Evolutionary conservation across 2,888 invertebrate species (phyloP), one percentile per base, ranked within the genome.

Genomic region (Microplitis manilae): DNA sequence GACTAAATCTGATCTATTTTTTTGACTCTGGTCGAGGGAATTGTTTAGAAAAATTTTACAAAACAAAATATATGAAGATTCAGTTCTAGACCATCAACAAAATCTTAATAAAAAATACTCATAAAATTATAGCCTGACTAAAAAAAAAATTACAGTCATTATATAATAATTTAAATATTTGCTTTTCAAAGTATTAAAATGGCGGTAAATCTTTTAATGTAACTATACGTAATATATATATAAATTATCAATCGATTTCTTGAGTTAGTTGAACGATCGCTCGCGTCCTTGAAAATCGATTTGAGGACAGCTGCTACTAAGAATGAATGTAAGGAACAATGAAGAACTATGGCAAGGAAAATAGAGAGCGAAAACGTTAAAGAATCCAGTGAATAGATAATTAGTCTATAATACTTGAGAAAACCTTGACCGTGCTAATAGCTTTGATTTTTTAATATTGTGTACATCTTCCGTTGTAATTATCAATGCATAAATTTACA

Each of bases 361-460:
- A 68, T n/a, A 68, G 13, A 68, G 2, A 70, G 60, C 13, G 50
- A 70, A 59, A 40, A 59, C 60, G 20, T 59, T 70, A 75, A 77
- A 79, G 79, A 75, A 77, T 77, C 80, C 78, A 82, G 81, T 76
- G 75, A 79, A 77, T 75, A 80, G 15, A 50, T 50, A 50, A 79
- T 74, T 68, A 77, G 83, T 82, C 85, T 86, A 86, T 85, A 85
- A 87, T 83, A 82, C 76, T 84, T 78, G 82, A 4, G 5, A 2
- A 50, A 85, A 87, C 88, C 88, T 88, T 88, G 88, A 87, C 87
- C 87, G 84, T 87, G 85, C 86, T 87, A 87, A 87, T 87, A 85
- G 84, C 77, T 71, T 59, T 50, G 50, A 50, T 50, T 50, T 50
- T 50, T 50, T 50, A 50, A 50, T 50, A 50, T 50, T 50, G 50